Conservation (phyloP, 2,888 invertebrate genomes). For the Halictus quadricinctus region DNA sequence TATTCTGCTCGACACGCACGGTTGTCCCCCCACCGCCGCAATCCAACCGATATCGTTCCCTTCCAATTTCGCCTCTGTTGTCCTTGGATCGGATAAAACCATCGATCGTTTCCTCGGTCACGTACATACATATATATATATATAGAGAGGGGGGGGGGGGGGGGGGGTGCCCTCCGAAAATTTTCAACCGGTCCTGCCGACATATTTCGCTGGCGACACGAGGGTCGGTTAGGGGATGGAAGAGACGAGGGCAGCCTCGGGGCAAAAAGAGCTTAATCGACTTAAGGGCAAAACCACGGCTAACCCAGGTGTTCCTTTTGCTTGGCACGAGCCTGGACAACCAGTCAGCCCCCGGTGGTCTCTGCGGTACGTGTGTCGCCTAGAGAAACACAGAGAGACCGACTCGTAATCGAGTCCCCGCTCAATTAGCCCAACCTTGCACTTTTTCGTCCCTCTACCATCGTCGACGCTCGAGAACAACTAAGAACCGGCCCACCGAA, state of each 20-base stretch:
- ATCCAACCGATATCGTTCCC: constrained; percentile 40
- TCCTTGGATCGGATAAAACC: constrained; percentile 56
- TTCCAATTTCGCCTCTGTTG: constrained; percentile 49
- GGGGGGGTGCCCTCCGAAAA: constrained; percentile 18
- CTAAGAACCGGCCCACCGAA: not conserved
- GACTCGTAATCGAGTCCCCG: constrained; percentile 78
- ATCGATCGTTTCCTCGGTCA: constrained; percentile 55
- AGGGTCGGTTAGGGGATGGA: not conserved
- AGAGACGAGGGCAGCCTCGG: not conserved
- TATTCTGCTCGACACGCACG: constrained; percentile 31
- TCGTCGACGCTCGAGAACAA: not conserved
- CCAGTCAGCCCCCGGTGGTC: constrained; percentile 59
- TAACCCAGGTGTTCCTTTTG: constrained; percentile 57
- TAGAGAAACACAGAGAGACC: constrained; percentile 72
- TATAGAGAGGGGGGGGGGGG: not conserved
- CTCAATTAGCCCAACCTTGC: constrained; percentile 77
- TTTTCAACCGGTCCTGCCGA: constrained; percentile 46
- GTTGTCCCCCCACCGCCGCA: not conserved
- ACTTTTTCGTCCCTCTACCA: constrained; percentile 54
- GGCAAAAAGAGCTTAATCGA: constrained; percentile 65
- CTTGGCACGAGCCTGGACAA: constrained; percentile 58
- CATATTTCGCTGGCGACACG: constrained; percentile 49
- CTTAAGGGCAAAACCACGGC: constrained; percentile 63
- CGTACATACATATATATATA: constrained; percentile 17
- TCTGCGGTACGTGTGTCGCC: constrained; percentile 75